Evolutionary conservation across 2,113 vertebrate species (phyloP).

Genomic region (Gallinago jamesoni): DNA sequence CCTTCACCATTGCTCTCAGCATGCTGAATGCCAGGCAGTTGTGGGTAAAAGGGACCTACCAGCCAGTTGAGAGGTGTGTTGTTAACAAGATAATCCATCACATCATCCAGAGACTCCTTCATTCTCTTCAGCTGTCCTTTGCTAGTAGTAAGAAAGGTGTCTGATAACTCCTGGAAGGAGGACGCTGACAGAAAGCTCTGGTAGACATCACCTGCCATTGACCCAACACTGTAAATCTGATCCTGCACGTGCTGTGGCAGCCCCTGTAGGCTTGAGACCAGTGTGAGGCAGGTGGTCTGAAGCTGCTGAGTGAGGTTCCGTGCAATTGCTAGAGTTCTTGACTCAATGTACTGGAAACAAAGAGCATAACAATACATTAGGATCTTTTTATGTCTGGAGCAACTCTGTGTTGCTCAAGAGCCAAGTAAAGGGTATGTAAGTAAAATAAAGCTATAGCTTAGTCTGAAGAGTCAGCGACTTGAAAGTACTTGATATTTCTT

Average conservation of each 20-base stretch:
- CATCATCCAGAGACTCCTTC: conserved; percentile 74
- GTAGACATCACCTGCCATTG: conserved; percentile 80
- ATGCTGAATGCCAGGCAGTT: conserved; percentile 62
- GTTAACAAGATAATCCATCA: conserved; percentile 87
- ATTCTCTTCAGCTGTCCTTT: conserved; percentile 82
- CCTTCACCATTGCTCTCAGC: conserved; percentile 60
- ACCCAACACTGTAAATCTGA: conserved; percentile 69
- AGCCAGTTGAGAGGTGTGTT: conserved; percentile 90
- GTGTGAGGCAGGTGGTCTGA: conserved; percentile 81
- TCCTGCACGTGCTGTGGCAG: conserved; percentile 85
- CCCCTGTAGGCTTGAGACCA: conserved; percentile 83
- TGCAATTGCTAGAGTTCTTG: conserved; percentile 83
- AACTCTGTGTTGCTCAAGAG: neutral
- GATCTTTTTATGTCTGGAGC: neutral
- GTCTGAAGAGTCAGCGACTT: neutral
- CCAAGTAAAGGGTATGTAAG: neutral
- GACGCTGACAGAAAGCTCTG: conserved; percentile 67
- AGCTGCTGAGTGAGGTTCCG: conserved; percentile 79
- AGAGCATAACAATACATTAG: neutral
- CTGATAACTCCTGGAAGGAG: conserved; percentile 80
- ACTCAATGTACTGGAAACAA: conserved; percentile 83
- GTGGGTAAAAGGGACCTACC: conserved; percentile 83
- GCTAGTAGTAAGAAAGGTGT: conserved; percentile 78
- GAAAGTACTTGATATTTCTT: neutral
- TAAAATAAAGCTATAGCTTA: neutral